Conservation (phyloP, 37 sponge, comb jelly and placozoan species). For the Eunapius fragilis region DNA sequence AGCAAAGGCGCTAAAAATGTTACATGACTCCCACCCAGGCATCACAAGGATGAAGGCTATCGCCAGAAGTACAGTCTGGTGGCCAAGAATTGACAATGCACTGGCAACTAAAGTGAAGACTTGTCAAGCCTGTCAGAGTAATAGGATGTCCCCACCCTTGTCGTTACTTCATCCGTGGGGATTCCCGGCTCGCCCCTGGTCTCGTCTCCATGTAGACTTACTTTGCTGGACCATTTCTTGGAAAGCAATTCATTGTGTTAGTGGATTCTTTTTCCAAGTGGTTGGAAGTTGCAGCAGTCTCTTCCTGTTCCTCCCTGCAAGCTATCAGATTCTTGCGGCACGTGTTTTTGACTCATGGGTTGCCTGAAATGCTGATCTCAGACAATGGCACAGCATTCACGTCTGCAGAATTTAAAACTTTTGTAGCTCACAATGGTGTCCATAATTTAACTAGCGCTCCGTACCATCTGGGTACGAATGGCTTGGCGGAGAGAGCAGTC, state of each 20-base stretch:
- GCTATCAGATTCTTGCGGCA: constrained; percentile 15
- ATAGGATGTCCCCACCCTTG: not conserved
- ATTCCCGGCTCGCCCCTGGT: constrained; percentile 40
- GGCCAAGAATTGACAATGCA: constrained; percentile 40
- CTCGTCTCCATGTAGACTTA: constrained; percentile 28
- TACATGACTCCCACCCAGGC: constrained; percentile 42
- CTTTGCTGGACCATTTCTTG: constrained; percentile 17
- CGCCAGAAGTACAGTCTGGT: constrained; percentile 37
- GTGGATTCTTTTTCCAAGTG: constrained; percentile 38
- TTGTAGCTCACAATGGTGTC: constrained; percentile 11
- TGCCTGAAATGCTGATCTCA: constrained; percentile 31
- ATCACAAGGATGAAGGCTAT: constrained; percentile 20
- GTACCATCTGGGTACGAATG: constrained; percentile 8
- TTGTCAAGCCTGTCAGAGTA: constrained; percentile 3
- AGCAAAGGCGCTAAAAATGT: not conserved
- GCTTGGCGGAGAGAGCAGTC: constrained; percentile 13
- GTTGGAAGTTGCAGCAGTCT: constrained; percentile 7
- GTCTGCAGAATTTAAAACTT: constrained; percentile 2
- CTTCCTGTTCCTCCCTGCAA: constrained; percentile 11
- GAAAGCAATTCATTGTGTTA: constrained; percentile 32
- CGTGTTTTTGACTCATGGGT: constrained; percentile 35
- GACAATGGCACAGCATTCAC: constrained; percentile 35
- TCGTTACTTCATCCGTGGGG: constrained; percentile 31
- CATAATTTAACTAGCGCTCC: constrained; percentile 1
- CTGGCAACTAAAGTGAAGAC: not conserved